phyloP scores from a whole-genome alignment of 2,888 invertebrate genomes.

The Oscheius sp. region DNA sequence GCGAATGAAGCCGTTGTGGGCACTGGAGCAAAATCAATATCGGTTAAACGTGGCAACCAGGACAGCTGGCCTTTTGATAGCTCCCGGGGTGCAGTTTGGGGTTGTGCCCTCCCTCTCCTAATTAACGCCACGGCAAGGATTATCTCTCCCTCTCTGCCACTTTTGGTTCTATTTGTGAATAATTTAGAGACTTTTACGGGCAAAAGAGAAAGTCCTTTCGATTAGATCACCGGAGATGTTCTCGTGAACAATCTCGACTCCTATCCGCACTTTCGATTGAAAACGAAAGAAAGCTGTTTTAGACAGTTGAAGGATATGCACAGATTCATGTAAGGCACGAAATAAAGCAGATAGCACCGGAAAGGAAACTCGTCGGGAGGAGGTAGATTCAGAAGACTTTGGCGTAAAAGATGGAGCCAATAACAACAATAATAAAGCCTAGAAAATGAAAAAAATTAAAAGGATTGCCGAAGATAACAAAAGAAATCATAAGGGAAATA shows the following conservation, averaged over 20 bases:
- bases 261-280: neutral
- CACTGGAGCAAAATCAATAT: conserved; percentile 10
- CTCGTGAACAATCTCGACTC: no score
- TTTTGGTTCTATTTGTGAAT: neutral
- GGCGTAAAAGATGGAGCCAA: conserved; percentile 90
- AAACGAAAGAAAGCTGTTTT: neutral
- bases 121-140: neutral
- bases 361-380: neutral
- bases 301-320: no score
- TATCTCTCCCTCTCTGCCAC: neutral
- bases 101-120: neutral
- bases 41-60: conserved; percentile 18
- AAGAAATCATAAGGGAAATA: conserved; percentile 88
- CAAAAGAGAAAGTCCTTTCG: no score
- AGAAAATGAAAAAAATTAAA: conserved; percentile 90
- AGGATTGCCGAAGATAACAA: conserved; percentile 89
- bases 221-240: no score
- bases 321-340: conserved; percentile 1
- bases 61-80: conserved; percentile 11
- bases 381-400: conserved; percentile 73
- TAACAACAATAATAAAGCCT: conserved; percentile 87
- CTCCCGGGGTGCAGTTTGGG: neutral
- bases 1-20: neutral
- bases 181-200: no score
- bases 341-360: conserved; percentile 1